Evolutionary conservation across 2,113 vertebrate species (phyloP).

Genomic region (Mastomys coucha): DNA sequence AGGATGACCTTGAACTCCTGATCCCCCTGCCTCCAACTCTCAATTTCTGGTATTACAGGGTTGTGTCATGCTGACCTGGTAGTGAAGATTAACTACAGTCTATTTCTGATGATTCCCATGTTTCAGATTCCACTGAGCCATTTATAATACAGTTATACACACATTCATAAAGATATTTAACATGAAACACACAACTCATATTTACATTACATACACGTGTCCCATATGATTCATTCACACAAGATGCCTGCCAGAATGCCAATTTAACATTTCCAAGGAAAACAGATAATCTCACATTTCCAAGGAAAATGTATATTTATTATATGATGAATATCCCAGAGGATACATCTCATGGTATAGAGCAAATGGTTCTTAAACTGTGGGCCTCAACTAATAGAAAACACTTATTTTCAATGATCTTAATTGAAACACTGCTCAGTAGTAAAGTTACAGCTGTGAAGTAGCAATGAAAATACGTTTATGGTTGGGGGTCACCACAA

Average conservation of each 20-base stretch:
- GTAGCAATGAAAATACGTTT: not conserved
- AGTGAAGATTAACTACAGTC: not conserved
- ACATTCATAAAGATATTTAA: conserved; percentile 15
- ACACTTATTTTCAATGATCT: not conserved
- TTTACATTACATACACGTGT: not conserved
- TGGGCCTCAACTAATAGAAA: not conserved
- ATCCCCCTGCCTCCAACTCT: not conserved
- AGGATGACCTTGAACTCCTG: not conserved
- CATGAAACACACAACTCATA: not conserved
- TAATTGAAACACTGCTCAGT: not conserved
- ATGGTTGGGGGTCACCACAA: not conserved
- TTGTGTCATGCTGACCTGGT: not conserved
- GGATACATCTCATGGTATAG: not conserved
- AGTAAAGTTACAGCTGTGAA: not conserved
- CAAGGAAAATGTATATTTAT: not conserved
- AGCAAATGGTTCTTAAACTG: not conserved
- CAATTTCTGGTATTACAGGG: not conserved
- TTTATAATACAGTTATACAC: not conserved
- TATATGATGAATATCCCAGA: not conserved
- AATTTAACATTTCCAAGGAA: not conserved
- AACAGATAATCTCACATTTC: not conserved
- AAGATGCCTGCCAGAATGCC: not conserved
- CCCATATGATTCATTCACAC: not conserved
- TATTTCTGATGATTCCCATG: not conserved
- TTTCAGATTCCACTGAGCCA: not conserved